Base-by-base conservation (phyloP, 2,113 vertebrate species). In the Neogale vison region DNA sequence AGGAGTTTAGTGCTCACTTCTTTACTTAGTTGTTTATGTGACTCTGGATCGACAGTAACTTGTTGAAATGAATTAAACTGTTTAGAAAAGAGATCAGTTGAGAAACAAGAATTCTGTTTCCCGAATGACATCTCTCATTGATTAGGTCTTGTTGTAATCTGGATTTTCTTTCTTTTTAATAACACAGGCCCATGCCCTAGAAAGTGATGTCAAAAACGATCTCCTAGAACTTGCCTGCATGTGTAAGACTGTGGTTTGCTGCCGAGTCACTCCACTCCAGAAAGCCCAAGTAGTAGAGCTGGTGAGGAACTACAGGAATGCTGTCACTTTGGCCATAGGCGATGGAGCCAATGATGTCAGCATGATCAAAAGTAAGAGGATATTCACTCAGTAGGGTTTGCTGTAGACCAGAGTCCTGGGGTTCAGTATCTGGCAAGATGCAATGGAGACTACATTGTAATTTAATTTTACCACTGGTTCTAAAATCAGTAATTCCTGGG, bases 311-410 rank as follows among this genome's bases (percentile, higher is more conserved):
- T 96, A 98, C 71, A 98, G 99, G 97, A 98, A 98, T 84, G 99
- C 98, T 4, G 98, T 99, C 69, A 99, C 98, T 3, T 97, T 99
- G 96, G 99, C 99, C 87, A 98, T 99, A 1, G 99, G 99, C 18
- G 99, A 99, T 31, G 99, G 99, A 98, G 99, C 99, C 97, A 99
- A 99, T 97, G 99, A 99, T n/a, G 99, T 99, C 98, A 99, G 99
- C 98, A 99, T 99, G 98, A 99, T 99, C 96, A 99, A 99, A 98
- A 99, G 98, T 99, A 99, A 99, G 98, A 39, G 47, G 10, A 50
- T 88, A 18, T 31, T 72, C 10, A 0, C 39, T 92, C 18, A 18
- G 2, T 10, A 21, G 79, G 20, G 50, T 11, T 55, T 4, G n/a
- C 20, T 18, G 2, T n/a, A 50, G 31, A 6, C 14, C 7, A 1